A percentile compares a stretch with the other conserved stretches of the same genome.
Conservation (phyloP, 1,140 invertebrate genomes). For the Anthonomus grandis region DNA sequence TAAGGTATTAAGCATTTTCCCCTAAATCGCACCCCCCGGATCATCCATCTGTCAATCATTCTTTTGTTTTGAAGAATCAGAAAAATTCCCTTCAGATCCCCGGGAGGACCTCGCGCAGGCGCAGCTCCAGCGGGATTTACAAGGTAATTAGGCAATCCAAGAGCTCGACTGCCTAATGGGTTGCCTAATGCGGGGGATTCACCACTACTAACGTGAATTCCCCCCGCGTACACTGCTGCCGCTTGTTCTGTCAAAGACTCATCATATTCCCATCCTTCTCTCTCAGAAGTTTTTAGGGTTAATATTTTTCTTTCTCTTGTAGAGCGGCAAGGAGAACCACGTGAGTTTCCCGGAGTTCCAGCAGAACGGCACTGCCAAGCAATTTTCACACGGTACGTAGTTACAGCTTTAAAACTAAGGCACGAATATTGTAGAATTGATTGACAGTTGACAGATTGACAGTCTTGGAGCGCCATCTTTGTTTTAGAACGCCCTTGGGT, state of each 20-base stretch:
- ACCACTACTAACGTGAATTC: too few species aligned
- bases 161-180: too few species aligned
- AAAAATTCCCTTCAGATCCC: conserved; percentile 4
- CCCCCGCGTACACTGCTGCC: too few species aligned
- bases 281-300: neutral
- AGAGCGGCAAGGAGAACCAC: conserved; percentile 80
- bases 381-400: conserved; percentile 81
- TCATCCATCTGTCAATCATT: neutral
- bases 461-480: too few species aligned
- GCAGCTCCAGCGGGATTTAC: conserved; percentile 1
- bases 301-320: conserved; percentile 20
- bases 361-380: conserved; percentile 79
- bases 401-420: too few species aligned
- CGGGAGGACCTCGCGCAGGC: neutral
- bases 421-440: too few species aligned
- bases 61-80: neutral
- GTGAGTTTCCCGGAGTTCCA: conserved; percentile 83
- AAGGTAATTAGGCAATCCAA: conserved; percentile 5
- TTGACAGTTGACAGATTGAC: too few species aligned
- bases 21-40: too few species aligned
- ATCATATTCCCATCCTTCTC: too few species aligned
- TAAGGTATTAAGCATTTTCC: conserved; percentile 56
- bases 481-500: too few species aligned
- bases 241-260: too few species aligned
- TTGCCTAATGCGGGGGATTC: too few species aligned